phyloP scores from a whole-genome alignment of 2,113 vertebrate species.

The Amblyornis subalaris region DNA sequence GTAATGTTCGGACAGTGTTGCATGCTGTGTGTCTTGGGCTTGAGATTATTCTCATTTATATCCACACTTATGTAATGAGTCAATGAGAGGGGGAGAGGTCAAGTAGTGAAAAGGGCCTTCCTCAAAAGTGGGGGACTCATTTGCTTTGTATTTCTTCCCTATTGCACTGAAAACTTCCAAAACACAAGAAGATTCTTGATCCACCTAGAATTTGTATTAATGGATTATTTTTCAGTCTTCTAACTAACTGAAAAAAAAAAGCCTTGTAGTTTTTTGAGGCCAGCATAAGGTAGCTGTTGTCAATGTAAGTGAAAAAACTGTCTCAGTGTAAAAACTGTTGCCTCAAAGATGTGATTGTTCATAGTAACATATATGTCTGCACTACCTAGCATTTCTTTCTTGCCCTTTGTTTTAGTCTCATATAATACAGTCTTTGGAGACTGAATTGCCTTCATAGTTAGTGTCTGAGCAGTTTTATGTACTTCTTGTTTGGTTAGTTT shows the following conservation, averaged over 20 bases:
- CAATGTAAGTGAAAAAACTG: rapidly evolving
- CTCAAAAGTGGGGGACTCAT: neutral
- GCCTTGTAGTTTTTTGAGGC: rapidly evolving
- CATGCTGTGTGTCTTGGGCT: neutral
- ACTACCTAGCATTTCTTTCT: neutral
- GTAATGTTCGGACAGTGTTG: neutral
- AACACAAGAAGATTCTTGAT: neutral
- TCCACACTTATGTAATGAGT: neutral
- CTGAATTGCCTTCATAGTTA: neutral
- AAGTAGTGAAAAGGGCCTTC: neutral
- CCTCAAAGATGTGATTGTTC: neutral
- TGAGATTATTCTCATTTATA: neutral
- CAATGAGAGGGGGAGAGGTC: neutral
- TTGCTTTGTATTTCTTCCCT: neutral
- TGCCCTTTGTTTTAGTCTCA: neutral
- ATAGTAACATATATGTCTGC: neutral
- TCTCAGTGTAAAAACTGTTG: neutral
- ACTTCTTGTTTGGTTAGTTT: neutral
- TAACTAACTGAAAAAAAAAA: neutral
- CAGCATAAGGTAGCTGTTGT: neutral
- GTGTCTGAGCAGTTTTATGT: neutral
- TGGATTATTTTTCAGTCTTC: neutral
- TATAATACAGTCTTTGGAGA: neutral
- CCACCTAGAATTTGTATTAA: neutral
- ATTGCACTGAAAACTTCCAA: neutral